Evolutionary conservation across 1,140 invertebrate genomes (phyloP), one percentile per base, ranked within the genome.

Genomic region (Drosophila littoralis): DNA sequence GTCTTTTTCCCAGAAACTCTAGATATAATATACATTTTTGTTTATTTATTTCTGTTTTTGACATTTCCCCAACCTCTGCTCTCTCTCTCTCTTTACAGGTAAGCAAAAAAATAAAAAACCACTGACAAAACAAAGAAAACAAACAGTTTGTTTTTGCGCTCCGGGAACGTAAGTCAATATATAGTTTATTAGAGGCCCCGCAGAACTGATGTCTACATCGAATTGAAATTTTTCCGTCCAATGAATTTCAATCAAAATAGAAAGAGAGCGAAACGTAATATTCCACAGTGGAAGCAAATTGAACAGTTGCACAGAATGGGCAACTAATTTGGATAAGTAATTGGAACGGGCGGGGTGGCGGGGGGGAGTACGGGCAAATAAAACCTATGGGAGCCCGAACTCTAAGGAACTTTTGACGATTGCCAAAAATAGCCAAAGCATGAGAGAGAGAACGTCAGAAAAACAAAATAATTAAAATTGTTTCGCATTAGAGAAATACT

Each of bases 401-500:
- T 17, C 50, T 12, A 35, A 42, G 7, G 7, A 46, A 15, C 17
- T 65, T 58, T 17, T 46, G 42, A 50, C 33, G 38, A 75, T 81
- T 64, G 66, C 65, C 80, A 77, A 86, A 86, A 88, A 73, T 76
- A 79, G 48, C 35, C 22, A 52, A 10, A 60, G 50, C 68, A 7
- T 2, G 15, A 63, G n/a, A 12, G 22, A 32, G 12, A 32, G 7
- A 46, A 58, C 22, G 22, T 22, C 22, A 22, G 22, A 68, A 89
- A 89, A 88, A 89, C 79, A 88, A 88, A 79, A 88, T 72, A 82
- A 86, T 86, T 77, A 79, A 82, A 72, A 72, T 81, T 15, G 73
- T 75, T 82, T 77, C 65, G 59, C 76, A 77, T 86, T 79, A 68
- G 22, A 65, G 36, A 65, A 40, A 54, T 51, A 17, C 28, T 17